These are phyloP conservation scores for Paradisaea rubra DNA, from an alignment of 2,113 vertebrate genomes.

Conservation along the genomic window DNA sequence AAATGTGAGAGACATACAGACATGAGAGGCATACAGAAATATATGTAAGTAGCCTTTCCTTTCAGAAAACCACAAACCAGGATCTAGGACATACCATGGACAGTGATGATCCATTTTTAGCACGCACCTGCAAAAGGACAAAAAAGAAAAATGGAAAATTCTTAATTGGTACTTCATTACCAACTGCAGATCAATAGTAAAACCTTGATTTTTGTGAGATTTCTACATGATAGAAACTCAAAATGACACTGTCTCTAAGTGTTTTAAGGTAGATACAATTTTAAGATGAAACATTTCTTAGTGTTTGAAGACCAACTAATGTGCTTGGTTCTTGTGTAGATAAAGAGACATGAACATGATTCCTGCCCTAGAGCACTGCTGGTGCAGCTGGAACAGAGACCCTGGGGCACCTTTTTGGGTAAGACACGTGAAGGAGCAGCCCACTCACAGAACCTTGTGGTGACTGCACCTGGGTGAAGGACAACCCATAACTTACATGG, in stretches of 20 bases:
- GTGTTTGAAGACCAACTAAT: neutral
- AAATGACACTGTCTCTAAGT: too few relatives aligned
- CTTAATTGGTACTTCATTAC: neutral
- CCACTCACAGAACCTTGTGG: neutral
- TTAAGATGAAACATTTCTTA: neutral
- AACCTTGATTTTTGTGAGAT: neutral
- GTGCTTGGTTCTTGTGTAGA: neutral
- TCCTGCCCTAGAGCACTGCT: neutral
- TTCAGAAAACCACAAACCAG: neutral
- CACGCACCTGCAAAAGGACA: constrained; percentile 81
- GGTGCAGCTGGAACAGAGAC: neutral
- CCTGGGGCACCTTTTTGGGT: neutral
- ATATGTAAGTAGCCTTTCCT: neutral
- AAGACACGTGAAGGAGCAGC: neutral
- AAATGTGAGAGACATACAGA: neutral
- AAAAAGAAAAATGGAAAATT: neutral
- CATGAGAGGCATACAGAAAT: neutral
- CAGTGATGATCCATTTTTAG: constrained; percentile 99
- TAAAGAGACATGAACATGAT: neutral
- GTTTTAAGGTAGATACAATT: neutral
- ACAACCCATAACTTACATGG: constrained; percentile 82
- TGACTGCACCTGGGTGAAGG: neutral
- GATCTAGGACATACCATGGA: constrained; percentile 83
- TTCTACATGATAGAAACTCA: neutral
- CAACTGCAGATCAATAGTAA: neutral